Evolutionary conservation across 2,888 invertebrate species (phyloP).

Genomic region (Neoascia interrupta): DNA sequence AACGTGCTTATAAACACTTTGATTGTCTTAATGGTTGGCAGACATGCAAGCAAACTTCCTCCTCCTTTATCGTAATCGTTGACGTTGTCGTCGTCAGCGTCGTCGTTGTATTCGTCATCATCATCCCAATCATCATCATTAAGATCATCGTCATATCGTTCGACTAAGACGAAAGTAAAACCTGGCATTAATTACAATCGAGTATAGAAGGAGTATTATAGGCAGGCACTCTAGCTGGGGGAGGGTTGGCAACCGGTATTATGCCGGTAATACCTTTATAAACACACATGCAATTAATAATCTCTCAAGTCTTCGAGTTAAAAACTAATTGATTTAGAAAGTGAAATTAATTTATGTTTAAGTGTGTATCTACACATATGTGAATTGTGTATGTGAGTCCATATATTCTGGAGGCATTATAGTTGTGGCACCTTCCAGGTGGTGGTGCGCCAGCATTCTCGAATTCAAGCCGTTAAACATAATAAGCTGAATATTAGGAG

Average conservation of each 20-base stretch:
- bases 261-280: conserved; percentile 18
- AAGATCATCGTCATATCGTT: conserved; percentile 46
- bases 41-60: conserved; percentile 50
- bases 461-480: conserved; percentile 25
- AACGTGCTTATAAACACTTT: conserved; percentile 67
- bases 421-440: conserved; percentile 11
- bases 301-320: conserved; percentile 32
- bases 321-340: conserved; percentile 67
- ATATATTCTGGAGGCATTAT: conserved; percentile 37
- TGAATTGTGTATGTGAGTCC: too few relatives aligned
- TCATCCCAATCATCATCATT: conserved; percentile 16
- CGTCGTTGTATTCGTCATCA: not conserved
- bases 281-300: conserved; percentile 56
- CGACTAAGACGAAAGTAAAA: conserved; percentile 56
- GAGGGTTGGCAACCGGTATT: not conserved
- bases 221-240: not conserved
- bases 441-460: conserved; percentile 1
- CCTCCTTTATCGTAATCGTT: conserved; percentile 16
- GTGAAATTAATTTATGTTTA: conserved; percentile 58
- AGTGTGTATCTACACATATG: conserved; percentile 1
- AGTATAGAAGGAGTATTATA: too few relatives aligned
- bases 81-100: conserved; percentile 9
- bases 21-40: conserved; percentile 56
- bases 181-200: conserved; percentile 62
- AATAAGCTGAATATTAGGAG: conserved; percentile 25